Conservation (phyloP, 2,797 vertebrate genomes). For the Microctenopoma stevenorrisi region DNA sequence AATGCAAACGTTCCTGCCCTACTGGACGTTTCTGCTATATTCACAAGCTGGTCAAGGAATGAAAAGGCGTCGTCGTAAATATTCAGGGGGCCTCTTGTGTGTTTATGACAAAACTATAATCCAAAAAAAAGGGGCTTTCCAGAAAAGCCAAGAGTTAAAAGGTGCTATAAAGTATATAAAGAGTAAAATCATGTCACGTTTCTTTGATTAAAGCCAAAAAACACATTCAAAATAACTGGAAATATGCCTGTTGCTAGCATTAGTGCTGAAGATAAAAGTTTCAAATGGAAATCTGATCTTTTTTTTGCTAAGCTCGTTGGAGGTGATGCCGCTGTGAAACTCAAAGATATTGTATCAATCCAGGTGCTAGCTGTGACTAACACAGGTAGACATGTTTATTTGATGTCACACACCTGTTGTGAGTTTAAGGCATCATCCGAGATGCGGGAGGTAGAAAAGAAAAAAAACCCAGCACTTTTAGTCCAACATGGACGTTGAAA, state of each 20-base stretch:
- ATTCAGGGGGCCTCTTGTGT: no score
- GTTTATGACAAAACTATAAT: no score
- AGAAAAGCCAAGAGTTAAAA: not conserved
- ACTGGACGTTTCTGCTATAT: no score
- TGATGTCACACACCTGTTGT: conserved; percentile 29
- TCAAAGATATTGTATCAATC: conserved; percentile 32
- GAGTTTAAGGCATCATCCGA: conserved; percentile 7
- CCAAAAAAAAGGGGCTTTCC: no score
- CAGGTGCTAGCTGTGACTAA: conserved; percentile 11
- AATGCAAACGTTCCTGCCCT: no score
- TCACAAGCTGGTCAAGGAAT: no score
- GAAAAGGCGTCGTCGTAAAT: no score
- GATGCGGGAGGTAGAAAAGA: not conserved
- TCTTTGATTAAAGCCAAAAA: no score
- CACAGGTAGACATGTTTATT: conserved; percentile 28
- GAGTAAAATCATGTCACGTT: not conserved
- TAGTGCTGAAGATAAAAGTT: not conserved
- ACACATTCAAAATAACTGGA: not conserved
- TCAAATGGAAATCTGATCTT: not conserved
- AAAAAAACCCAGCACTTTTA: conserved; percentile 12
- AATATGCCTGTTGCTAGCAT: not conserved
- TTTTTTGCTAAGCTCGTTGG: not conserved
- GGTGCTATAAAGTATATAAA: not conserved
- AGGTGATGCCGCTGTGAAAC: conserved; percentile 6
- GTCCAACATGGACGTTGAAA: conserved; percentile 12